phyloP scores from a whole-genome alignment of 2,113 vertebrate species.

The Atrichornis clamosus region DNA sequence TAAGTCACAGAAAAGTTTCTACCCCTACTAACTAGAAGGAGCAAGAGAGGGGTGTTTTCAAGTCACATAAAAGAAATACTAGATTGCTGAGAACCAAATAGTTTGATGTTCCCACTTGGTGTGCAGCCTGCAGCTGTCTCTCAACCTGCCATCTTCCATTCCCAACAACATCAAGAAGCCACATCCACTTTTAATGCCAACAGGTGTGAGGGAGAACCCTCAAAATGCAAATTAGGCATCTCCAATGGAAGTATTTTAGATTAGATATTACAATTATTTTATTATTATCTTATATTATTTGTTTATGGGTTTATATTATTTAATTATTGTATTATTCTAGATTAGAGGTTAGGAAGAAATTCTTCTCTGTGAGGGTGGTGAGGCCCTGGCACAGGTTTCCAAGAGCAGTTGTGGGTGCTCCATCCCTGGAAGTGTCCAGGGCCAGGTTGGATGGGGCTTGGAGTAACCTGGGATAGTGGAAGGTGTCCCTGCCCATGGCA shows the following conservation, averaged over 20 bases:
- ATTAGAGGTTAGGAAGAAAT: neutral
- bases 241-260: neutral
- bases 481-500: neutral
- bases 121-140: neutral
- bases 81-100: neutral
- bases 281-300: neutral
- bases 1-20: neutral
- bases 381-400: neutral
- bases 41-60: neutral
- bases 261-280: neutral
- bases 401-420: neutral
- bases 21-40: neutral
- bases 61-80: neutral
- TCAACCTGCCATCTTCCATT: neutral
- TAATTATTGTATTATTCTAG: neutral
- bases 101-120: neutral
- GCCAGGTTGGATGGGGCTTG: fast-evolving
- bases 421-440: neutral
- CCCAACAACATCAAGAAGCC: neutral
- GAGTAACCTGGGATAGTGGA: neutral
- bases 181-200: neutral
- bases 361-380: neutral
- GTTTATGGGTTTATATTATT: neutral
- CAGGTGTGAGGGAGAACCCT: neutral
- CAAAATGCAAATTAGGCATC: neutral